A percentile compares a stretch with the other conserved stretches of the same genome.
Conservation (phyloP, 2,797 vertebrate species). For the Huso huso region DNA sequence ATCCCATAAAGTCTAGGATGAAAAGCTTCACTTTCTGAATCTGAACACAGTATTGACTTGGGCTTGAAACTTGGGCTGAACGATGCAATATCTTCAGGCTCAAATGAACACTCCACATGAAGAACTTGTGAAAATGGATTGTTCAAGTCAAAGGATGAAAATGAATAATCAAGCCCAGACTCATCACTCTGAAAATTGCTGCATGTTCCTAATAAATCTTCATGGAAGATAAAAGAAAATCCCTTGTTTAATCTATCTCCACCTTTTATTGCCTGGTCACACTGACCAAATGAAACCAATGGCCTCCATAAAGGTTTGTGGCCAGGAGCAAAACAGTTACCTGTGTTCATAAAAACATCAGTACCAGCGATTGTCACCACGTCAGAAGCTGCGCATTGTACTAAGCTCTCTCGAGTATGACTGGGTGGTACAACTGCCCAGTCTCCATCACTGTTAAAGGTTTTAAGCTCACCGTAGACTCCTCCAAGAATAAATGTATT, state of each 20-base stretch:
- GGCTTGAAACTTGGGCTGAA: conserved; percentile 95
- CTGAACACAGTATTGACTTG: conserved; percentile 93
- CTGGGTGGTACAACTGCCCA: conserved; percentile 85
- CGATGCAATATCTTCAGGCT: conserved; percentile 91
- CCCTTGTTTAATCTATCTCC: conserved; percentile 85
- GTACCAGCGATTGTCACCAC: conserved; percentile 90
- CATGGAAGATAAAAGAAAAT: conserved; percentile 98
- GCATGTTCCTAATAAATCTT: conserved; percentile 94
- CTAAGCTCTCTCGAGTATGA: conserved; percentile 66
- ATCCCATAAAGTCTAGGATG: conserved; percentile 85
- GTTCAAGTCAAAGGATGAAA: conserved; percentile 91
- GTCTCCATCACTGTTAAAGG: conserved; percentile 75
- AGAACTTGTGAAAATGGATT: conserved; percentile 97
- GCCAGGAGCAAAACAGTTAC: conserved; percentile 86
- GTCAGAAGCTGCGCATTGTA: conserved; percentile 84
- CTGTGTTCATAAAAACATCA: conserved; percentile 91
- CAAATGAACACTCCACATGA: conserved; percentile 95
- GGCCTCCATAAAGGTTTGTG: conserved; percentile 92
- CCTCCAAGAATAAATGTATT: conserved; percentile 91
- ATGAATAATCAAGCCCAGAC: conserved; percentile 84
- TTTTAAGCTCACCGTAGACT: conserved; percentile 94
- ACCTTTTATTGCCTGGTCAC: conserved; percentile 69
- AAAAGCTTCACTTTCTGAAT: conserved; percentile 82
- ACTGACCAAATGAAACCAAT: conserved; percentile 84
- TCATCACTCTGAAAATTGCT: conserved; percentile 85